Conservation (phyloP, 2,797 vertebrate species). For the Pipistrellus nathusii region DNA sequence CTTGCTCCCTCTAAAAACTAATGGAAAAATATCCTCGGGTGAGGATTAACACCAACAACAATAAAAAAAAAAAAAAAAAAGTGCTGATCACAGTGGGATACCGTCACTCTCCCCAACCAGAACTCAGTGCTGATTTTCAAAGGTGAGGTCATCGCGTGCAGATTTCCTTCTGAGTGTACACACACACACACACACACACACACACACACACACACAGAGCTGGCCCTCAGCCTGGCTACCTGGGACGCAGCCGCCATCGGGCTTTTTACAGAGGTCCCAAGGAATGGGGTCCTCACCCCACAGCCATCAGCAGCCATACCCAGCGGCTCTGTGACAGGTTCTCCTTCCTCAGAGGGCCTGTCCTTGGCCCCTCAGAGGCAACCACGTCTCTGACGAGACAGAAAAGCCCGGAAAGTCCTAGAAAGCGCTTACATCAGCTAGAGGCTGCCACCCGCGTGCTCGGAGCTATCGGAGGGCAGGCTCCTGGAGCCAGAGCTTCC, state of each 20-base stretch:
- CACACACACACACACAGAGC: not conserved
- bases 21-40: too few species aligned
- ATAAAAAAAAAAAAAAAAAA: too few species aligned
- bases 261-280: not conserved
- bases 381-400: not conserved
- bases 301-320: not conserved
- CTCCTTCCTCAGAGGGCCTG: not conserved
- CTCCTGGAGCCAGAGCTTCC: not conserved
- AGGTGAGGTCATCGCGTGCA: not conserved
- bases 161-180: not conserved
- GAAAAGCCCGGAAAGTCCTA: not conserved
- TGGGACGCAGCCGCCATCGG: accelerated
- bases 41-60: too few species aligned
- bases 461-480: not conserved
- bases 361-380: not conserved
- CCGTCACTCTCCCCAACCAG: not conserved
- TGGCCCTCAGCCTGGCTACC: not conserved
- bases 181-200: too few species aligned
- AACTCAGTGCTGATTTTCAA: not conserved
- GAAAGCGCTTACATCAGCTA: not conserved
- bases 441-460: not conserved
- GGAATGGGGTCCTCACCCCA: not conserved
- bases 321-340: not conserved
- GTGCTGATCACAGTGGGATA: not conserved
- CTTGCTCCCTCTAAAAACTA: too few species aligned